Conservation (phyloP, 2,797 vertebrate genomes). For the Falco rusticolus region DNA sequence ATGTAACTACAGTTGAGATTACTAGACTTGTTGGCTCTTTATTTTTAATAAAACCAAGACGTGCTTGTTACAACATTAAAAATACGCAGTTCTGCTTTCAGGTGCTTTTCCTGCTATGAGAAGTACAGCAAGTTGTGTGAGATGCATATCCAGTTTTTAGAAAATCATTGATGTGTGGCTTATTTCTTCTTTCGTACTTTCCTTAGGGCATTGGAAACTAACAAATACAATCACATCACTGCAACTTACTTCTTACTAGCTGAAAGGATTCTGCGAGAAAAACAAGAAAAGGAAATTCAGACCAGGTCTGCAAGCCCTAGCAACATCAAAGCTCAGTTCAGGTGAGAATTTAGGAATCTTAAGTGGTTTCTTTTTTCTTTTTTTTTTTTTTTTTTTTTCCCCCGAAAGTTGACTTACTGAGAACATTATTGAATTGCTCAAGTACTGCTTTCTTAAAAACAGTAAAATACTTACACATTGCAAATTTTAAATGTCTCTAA, state of each 20-base stretch:
- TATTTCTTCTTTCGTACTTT: conserved; percentile 28
- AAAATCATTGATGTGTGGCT: background rate
- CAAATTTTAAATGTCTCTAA: background rate
- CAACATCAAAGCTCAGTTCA: conserved; percentile 97
- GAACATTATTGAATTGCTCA: background rate
- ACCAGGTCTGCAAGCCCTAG: conserved; percentile 94
- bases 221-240: conserved; percentile 99
- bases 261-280: conserved; percentile 95
- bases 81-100: background rate
- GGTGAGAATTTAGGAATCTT: conserved; percentile 77
- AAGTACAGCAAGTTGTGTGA: background rate
- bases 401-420: background rate
- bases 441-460: background rate
- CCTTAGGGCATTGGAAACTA: conserved; percentile 93
- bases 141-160: background rate
- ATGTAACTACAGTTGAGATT: background rate
- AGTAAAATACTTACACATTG: background rate
- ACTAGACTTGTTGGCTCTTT: background rate
- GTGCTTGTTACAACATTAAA: background rate
- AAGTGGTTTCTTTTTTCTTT: background rate
- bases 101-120: background rate
- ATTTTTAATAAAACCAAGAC: background rate
- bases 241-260: conserved; percentile 98
- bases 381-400: background rate
- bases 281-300: conserved; percentile 96